Evolutionary conservation across 2,113 vertebrate genomes (phyloP), one percentile per base, ranked within the genome.

Genomic region (Ptilorrhoa leucosticta): DNA sequence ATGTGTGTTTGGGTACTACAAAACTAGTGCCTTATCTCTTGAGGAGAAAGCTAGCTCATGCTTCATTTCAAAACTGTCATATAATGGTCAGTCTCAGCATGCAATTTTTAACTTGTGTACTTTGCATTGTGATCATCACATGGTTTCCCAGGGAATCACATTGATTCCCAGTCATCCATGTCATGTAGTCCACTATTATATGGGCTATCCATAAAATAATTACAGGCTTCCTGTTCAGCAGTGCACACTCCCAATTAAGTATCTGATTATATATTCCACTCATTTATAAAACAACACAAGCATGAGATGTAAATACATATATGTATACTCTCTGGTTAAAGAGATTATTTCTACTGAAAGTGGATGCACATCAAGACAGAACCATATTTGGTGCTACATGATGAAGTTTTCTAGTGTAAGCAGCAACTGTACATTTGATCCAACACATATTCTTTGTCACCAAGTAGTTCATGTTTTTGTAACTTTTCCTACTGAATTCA

Each of bases 1-100:
- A 50, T 83, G 11, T 94, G 79, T 66, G 50, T 65, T 96, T 73
- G 65, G 30, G 40, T 95, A 88, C 82, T 63, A 95, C 58, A 91
- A 97, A 93, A 95, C 39, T 17, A 24, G 28, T 83, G 86, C 37
- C 82, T 90, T 63, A 54, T 96, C 54, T 92, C 68, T 77, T 90
- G 61, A 94, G 65, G 39, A 94, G 24, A 92, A 93, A 92, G 39
- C 69, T 84, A 92, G 39, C 65, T 83, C 79, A 83, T 61, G 71
- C 83, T 97, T 96, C 15, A 23, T 92, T 97, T 97, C 61, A 57
- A 54, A 94, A 77, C 40, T 82, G 42, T 18, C 68, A 35, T 66
- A 64, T 93, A 91, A 94, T 76, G 69, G 73, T 83, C 73, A 95
- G 81, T 39, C 63, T 94, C 65, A 87, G 37, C 42, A 68, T 40